phyloP scores from a whole-genome alignment of 2,113 vertebrate genomes.

The Megaceryle maxima region DNA sequence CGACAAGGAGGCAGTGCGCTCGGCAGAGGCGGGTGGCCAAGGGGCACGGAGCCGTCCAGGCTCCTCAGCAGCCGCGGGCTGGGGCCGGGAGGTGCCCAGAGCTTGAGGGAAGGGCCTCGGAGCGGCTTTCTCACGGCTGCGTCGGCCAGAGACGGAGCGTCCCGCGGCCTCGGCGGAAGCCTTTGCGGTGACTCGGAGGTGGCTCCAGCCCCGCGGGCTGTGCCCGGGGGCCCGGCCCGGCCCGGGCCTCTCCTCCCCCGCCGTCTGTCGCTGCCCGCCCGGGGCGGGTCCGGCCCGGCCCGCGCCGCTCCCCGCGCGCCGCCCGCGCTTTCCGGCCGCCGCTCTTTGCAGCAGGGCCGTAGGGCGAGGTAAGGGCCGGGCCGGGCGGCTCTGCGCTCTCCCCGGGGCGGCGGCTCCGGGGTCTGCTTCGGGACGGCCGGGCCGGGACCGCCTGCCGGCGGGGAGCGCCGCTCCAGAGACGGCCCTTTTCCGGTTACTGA shows the following conservation, averaged over 20 bases:
- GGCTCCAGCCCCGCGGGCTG: neutral
- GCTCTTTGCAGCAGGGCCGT: neutral
- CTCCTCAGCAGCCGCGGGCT: neutral
- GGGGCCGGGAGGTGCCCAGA: neutral
- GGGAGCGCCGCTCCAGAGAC: too few relatives aligned
- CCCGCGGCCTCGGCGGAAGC: neutral
- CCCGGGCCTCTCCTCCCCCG: too few relatives aligned
- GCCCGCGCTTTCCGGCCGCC: neutral
- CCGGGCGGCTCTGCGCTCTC: neutral
- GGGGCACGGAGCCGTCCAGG: neutral
- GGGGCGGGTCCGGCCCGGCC: too few relatives aligned
- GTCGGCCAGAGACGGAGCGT: rapidly evolving
- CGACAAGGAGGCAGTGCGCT: neutral
- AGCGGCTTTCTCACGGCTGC: neutral
- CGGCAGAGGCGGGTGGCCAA: rapidly evolving
- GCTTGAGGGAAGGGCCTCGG: rapidly evolving
- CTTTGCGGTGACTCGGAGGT: rapidly evolving
- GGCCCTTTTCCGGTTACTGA: neutral
- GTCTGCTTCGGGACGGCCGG: neutral
- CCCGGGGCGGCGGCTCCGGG: too few relatives aligned
- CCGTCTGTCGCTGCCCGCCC: neutral
- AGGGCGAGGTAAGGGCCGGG: neutral
- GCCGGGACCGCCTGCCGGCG: neutral
- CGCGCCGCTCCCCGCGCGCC: neutral
- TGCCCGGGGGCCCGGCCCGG: neutral